Evolutionary conservation across 2,888 invertebrate species (phyloP), one percentile per base, ranked within the genome.

Genomic region (Coronaproctus castanopsis): DNA sequence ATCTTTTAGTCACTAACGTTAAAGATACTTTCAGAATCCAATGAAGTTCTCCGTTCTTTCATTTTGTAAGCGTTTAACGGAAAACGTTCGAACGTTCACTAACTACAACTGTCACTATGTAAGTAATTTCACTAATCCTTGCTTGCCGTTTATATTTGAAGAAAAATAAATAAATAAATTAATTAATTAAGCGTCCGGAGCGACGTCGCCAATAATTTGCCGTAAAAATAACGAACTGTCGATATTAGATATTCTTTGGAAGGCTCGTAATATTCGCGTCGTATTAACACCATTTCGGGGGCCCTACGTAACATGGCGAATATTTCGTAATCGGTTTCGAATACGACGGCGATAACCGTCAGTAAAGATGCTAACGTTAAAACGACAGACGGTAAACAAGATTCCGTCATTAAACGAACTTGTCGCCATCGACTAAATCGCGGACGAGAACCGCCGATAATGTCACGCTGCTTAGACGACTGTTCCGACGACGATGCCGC

Each of bases 201-300:
- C n/a, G n/a, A n/a, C n/a, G n/a, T n/a, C n/a, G n/a, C n/a, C n/a
- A n/a, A n/a, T n/a, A n/a, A n/a, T n/a, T n/a, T n/a, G n/a, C n/a
- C n/a, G n/a, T n/a, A n/a, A n/a, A n/a, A n/a, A n/a, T n/a, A n/a
- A n/a, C 14, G 36, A 8, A 36, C 14, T 36, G 36, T 36, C 14
- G 8, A 14, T 36, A 8, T 36, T 36, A 36, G 36, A 14, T 59
- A 55, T 69, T 87, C 82, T 71, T 87, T 88, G 60, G 87, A 75
- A 22, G 89, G 88, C 67, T 83, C 81, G 73, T 89, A 90, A 73
- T 88, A 86, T 68, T 87, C 85, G 66, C 82, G 80, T 62, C 82
- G 79, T 60, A 89, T 76, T 55, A 83, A 70, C 57, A 76, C 72
- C 73, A 89, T 79, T 74, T 89, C 88, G 24, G 88, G 88, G 69